phyloP scores from a whole-genome alignment of 2,888 invertebrate genomes.

The Julus scandinavius region DNA sequence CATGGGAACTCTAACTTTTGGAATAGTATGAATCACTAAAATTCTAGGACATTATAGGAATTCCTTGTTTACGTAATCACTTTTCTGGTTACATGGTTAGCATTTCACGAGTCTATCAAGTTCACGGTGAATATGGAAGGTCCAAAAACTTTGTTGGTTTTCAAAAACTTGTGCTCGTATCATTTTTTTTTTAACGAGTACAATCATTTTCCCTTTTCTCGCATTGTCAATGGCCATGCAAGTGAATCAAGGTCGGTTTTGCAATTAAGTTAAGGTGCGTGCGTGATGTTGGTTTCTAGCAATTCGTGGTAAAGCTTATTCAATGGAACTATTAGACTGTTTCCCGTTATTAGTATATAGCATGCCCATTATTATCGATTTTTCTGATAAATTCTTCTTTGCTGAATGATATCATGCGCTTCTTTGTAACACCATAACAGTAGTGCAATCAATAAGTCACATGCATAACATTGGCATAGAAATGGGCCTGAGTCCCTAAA shows the following conservation, averaged over 20 bases:
- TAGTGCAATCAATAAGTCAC: no score
- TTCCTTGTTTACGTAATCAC: not conserved
- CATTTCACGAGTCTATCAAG: not conserved
- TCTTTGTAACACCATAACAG: not conserved
- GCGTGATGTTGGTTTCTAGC: conserved; percentile 3
- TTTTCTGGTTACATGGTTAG: not conserved
- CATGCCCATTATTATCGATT: conserved; percentile 32
- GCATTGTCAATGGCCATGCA: not conserved
- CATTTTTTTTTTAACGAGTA: not conserved
- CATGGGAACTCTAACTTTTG: not conserved
- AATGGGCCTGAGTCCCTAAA: no score
- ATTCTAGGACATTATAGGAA: not conserved
- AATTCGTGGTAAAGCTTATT: not conserved
- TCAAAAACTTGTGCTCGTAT: not conserved
- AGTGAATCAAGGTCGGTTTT: not conserved
- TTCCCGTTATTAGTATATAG: not conserved
- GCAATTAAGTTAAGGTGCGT: conserved; percentile 11
- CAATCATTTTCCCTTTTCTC: not conserved
- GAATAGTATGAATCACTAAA: not conserved
- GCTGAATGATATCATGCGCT: not conserved
- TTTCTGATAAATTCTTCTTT: not conserved
- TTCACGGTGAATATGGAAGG: not conserved
- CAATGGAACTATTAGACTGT: not conserved
- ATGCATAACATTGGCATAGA: no score
- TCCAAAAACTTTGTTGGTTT: not conserved